A percentile compares a stretch with the other conserved stretches of the same genome.
phyloP scores from a whole-genome alignment of 2,797 vertebrate genomes.

The Pseudomugil gertrudae region DNA sequence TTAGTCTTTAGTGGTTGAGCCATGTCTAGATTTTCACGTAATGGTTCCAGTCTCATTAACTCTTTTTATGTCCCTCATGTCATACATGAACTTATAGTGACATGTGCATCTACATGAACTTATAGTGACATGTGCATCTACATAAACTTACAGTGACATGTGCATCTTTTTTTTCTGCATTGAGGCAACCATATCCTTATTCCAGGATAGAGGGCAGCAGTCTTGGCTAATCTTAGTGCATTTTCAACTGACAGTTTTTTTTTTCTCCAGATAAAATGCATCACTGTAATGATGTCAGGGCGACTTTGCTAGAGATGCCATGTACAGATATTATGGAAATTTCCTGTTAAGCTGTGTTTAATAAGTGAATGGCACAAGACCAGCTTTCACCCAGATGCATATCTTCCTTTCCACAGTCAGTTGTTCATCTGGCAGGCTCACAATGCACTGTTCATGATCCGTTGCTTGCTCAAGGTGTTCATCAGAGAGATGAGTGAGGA shows the following conservation, averaged over 20 bases:
- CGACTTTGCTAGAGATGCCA: neutral
- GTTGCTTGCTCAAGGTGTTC: conserved; percentile 95
- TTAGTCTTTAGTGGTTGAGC: neutral
- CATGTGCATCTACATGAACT: neutral
- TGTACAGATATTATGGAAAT: neutral
- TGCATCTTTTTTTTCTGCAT: neutral
- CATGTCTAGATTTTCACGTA: neutral
- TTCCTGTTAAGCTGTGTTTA: neutral
- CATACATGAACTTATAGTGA: neutral
- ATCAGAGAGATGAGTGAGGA: conserved; percentile 92
- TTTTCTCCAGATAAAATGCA: neutral
- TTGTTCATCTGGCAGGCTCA: conserved; percentile 99
- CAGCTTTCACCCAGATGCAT: neutral
- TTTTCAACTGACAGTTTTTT: neutral
- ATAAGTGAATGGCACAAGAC: neutral
- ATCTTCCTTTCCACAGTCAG: conserved; percentile 84
- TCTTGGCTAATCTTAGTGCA: neutral
- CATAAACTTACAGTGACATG: neutral
- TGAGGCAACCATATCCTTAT: neutral
- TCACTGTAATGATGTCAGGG: neutral
- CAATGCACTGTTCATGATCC: conserved; percentile 96
- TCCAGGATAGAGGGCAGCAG: neutral
- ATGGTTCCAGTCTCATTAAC: neutral
- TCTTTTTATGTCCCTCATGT: neutral
- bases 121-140: neutral